These are phyloP conservation scores for Amphimallon solstitiale DNA, from an alignment of 2,888 invertebrate species.

Conservation along the genomic window DNA sequence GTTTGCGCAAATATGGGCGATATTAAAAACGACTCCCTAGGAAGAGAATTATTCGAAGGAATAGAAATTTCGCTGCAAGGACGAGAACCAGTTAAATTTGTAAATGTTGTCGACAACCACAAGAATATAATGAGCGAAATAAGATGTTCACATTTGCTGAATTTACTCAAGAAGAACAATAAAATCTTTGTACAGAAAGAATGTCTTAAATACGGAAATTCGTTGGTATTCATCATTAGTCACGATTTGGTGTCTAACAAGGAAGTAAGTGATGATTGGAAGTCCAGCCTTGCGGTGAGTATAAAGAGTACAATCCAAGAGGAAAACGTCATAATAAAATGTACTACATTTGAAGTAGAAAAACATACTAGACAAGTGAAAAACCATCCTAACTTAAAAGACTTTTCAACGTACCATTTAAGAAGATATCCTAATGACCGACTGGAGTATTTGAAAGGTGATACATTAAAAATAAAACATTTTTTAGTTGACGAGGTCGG, in stretches of 20 bases:
- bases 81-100: not conserved
- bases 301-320: too few species aligned
- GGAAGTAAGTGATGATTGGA: not conserved
- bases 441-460: not conserved
- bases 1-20: not conserved
- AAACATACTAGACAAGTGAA: not conserved
- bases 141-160: not conserved
- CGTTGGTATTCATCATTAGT: not conserved
- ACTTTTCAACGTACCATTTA: not conserved
- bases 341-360: not conserved
- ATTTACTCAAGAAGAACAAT: not conserved
- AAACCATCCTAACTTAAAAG: not conserved
- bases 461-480: not conserved
- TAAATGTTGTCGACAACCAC: not conserved
- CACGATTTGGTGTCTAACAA: not conserved
- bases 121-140: not conserved
- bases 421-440: not conserved
- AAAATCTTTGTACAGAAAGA: not conserved
- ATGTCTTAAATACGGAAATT: not conserved
- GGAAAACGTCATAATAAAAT: too few species aligned
- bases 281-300: too few species aligned
- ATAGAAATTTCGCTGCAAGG: conserved; percentile 10
- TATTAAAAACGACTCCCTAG: not conserved
- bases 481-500: not conserved
- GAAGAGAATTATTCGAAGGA: not conserved